Evolutionary conservation across 23 tunicate genomes (phyloP), one percentile per base, ranked within the genome.

Genomic region (Aplidium turbinatum): DNA sequence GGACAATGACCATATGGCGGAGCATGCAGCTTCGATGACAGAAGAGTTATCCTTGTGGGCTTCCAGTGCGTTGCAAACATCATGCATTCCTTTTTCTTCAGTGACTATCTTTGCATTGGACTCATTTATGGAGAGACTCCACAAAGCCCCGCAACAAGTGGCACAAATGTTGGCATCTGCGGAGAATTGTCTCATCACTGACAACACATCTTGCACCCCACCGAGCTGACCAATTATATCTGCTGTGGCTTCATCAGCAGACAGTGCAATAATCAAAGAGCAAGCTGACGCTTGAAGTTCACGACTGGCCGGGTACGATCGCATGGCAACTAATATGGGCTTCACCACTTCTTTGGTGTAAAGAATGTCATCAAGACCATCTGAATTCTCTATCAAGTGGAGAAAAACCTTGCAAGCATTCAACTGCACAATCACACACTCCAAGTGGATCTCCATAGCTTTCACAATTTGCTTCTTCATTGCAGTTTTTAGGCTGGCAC

Each of bases 1-100:
- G 20, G 99, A 95, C 24, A 95, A 70, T 1, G 99, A 84, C 99
- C 99, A 95, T 9, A 82, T 83, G 18, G 90, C 90, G 33, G 99
- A 95, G 66, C 95, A 82, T 34, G 90, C 87, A 20, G 83, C 42
- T 50, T 88, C 99, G 4, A 78, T 32, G 29, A 95, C 70, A n/a
- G 50, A 73, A 0, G 96, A 38, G 25, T 46, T 31, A 29, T 45
- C 52, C 35, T 35, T 61, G 50, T 86, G 90, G 20, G 76, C 33
- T 55, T 82, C 89, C 73, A 87, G 55, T 3, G 84, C 95, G 26
- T 82, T 82, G 48, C 94, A 94, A 21, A 94, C 92, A 69, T 94
- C 99, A 45, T 80, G 78, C 0, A 95, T 51, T 0, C 91, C 99
- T 52, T 82, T 78, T 48, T 95, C 99, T 47, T 80, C 89, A 24